phyloP scores from a whole-genome alignment of 2,888 invertebrate genomes.

The Hybos culiciformis region DNA sequence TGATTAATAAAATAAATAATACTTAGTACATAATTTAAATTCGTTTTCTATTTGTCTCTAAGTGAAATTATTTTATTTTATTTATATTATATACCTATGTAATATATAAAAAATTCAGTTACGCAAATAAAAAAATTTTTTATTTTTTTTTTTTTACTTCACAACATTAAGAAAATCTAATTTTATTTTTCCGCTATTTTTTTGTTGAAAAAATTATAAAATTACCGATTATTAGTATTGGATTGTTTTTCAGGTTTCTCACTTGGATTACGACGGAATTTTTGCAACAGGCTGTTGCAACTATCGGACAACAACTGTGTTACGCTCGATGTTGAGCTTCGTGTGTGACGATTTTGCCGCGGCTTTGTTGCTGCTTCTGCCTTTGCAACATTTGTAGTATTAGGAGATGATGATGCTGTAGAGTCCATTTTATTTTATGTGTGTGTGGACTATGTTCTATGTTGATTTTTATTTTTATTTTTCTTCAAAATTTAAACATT shows the following conservation, averaged over 20 bases:
- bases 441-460: background rate
- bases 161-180: background rate
- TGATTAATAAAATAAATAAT: no score
- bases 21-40: no score
- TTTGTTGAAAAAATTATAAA: constrained; percentile 5
- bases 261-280: constrained; percentile 66
- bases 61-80: no score
- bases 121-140: background rate
- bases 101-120: background rate
- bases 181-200: constrained; percentile 6
- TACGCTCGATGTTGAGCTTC: constrained; percentile 67
- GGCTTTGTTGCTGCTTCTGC: constrained; percentile 33
- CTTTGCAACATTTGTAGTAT: constrained; percentile 18
- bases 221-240: constrained; percentile 17
- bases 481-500: background rate
- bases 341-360: constrained; percentile 57
- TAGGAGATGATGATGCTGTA: constrained; percentile 12
- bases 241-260: constrained; percentile 43
- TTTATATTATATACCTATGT: no score
- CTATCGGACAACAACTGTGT: constrained; percentile 76
- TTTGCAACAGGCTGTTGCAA: constrained; percentile 71
- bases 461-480: background rate
- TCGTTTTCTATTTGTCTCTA: no score
- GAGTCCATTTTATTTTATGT: constrained; percentile 11
- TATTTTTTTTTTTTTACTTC: no score